phyloP scores from a whole-genome alignment of 23 tunicate species.

The Diplosoma virens region DNA sequence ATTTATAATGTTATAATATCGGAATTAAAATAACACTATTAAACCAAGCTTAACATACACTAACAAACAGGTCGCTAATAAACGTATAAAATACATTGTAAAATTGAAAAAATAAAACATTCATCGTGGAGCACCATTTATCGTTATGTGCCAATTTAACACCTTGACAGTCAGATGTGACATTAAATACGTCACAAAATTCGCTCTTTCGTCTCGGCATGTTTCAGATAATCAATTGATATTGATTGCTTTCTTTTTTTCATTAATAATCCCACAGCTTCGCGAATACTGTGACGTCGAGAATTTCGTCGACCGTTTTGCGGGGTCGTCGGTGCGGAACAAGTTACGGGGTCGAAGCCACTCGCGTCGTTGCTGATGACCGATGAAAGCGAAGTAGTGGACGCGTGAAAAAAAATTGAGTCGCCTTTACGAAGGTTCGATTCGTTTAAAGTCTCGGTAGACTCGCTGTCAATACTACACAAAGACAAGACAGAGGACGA shows the following conservation, averaged over 20 bases:
- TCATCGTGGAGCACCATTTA: no score
- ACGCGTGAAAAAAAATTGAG: constrained; percentile 29
- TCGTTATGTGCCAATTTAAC: no score
- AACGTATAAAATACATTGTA: no score
- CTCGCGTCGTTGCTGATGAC: constrained; percentile 19
- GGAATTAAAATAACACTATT: no score
- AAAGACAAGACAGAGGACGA: not conserved
- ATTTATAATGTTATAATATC: no score
- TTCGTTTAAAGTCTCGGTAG: not conserved
- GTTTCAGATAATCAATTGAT: not conserved
- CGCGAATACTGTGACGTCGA: constrained; percentile 42
- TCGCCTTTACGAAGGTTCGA: not conserved
- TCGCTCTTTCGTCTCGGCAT: constrained; percentile 10
- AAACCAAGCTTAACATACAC: no score
- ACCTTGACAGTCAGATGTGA: no score
- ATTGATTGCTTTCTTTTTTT: constrained; percentile 36
- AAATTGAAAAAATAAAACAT: no score
- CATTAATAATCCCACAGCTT: constrained; percentile 30
- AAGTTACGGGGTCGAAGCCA: not conserved
- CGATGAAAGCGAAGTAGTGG: constrained; percentile 32
- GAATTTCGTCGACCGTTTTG: constrained; percentile 12
- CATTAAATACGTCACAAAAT: constrained; percentile 13
- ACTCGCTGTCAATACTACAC: not conserved
- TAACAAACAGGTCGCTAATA: no score
- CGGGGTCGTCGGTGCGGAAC: constrained; percentile 35